Evolutionary conservation across 2,888 invertebrate species (phyloP).

Genomic region (Uloborus plumipes): DNA sequence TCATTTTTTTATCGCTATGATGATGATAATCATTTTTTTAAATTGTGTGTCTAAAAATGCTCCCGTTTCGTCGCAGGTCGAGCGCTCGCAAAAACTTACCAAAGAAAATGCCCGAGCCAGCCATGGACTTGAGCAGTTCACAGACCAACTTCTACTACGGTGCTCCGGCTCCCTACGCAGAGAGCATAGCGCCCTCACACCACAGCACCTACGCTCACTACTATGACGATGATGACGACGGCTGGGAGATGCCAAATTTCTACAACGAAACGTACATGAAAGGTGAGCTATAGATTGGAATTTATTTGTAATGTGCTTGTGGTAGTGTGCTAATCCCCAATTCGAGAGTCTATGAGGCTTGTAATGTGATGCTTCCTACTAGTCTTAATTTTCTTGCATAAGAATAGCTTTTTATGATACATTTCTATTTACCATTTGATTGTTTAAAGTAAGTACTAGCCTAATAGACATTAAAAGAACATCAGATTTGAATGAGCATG

Average conservation of each 20-base stretch:
- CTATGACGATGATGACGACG: constrained; percentile 86
- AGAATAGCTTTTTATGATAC: too few relatives aligned
- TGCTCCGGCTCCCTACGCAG: constrained; percentile 93
- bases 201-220: constrained; percentile 96
- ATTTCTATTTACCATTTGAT: too few relatives aligned
- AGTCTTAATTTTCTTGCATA: too few relatives aligned
- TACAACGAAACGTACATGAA: constrained; percentile 97
- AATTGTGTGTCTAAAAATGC: not conserved
- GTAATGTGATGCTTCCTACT: too few relatives aligned
- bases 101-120: constrained; percentile 66
- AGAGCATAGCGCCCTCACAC: constrained; percentile 94
- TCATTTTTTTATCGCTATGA: constrained; percentile 91
- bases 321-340: too few relatives aligned
- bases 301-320: too few relatives aligned
- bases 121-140: constrained; percentile 85
- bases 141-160: constrained; percentile 97
- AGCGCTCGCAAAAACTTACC: constrained; percentile 58
- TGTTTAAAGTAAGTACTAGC: too few relatives aligned
- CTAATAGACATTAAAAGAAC: too few relatives aligned
- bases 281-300: constrained; percentile 52
- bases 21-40: constrained; percentile 83
- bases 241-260: constrained; percentile 98
- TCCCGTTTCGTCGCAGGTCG: constrained; percentile 26
- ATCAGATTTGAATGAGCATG: too few relatives aligned
- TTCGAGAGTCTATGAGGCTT: too few relatives aligned